phyloP scores from a whole-genome alignment of 23 tunicate genomes.

The Oikopleura dioica region DNA sequence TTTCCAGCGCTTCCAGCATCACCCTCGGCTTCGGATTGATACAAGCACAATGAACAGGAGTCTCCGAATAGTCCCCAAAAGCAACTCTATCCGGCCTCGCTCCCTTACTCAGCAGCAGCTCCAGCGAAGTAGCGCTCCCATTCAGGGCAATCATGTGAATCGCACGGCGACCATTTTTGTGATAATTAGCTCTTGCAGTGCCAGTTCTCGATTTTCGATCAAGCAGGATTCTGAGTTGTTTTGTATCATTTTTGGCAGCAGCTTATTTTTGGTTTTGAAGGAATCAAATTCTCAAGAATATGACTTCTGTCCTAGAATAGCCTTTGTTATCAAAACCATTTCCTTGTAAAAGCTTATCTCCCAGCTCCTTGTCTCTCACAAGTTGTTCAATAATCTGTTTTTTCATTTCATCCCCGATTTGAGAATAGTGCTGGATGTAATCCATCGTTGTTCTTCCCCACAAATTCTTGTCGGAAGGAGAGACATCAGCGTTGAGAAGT shows the following conservation, averaged over 20 bases:
- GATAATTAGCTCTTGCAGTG: background rate
- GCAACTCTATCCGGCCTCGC: background rate
- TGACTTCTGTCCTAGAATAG: too few species aligned
- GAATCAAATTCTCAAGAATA: too few species aligned
- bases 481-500: background rate
- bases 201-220: background rate
- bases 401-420: background rate
- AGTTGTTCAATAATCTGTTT: background rate
- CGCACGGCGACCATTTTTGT: conserved; percentile 5
- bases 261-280: too few species aligned
- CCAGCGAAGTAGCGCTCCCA: background rate
- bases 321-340: too few species aligned
- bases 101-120: background rate
- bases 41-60: background rate
- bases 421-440: background rate
- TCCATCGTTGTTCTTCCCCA: background rate
- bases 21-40: background rate
- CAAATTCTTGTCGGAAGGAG: background rate
- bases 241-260: conserved; percentile 2
- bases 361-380: background rate
- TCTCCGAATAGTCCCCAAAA: background rate
- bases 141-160: background rate
- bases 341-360: background rate
- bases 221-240: background rate
- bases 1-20: background rate